These are phyloP conservation scores for Gobionotothen gibberifrons DNA, from an alignment of 2,797 vertebrate species.

Conservation along the genomic window DNA sequence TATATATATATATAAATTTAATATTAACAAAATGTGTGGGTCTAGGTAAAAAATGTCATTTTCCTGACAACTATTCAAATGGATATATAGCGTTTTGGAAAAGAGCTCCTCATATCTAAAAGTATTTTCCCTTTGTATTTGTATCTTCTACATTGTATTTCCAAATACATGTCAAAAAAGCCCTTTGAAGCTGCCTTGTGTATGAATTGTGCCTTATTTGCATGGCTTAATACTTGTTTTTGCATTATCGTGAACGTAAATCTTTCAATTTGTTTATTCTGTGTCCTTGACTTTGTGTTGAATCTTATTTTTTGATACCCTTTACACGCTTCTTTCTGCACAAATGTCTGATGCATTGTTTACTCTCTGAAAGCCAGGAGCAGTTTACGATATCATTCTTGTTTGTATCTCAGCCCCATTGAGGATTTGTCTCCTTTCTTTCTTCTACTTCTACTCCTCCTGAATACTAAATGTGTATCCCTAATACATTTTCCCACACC, in stretches of 20 bases:
- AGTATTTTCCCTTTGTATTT: not conserved
- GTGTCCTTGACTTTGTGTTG: too few relatives aligned
- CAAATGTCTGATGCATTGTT: not conserved
- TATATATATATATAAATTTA: too few relatives aligned
- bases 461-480: not conserved
- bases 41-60: too few relatives aligned
- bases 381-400: not conserved
- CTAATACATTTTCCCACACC: constrained; percentile 21
- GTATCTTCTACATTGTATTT: not conserved
- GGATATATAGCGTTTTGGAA: too few relatives aligned
- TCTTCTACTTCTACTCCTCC: not conserved
- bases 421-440: not conserved
- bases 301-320: too few relatives aligned
- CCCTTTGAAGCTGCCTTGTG: not conserved
- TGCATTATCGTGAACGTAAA: not conserved
- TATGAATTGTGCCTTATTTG: not conserved
- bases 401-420: not conserved
- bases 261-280: not conserved
- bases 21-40: too few relatives aligned
- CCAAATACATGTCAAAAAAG: not conserved
- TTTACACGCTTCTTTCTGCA: not conserved
- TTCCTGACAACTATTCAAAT: too few relatives aligned
- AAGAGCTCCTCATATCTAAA: too few relatives aligned
- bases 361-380: not conserved
- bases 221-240: not conserved